These are phyloP conservation scores for Bufo gargarizans DNA, from an alignment of 2,113 vertebrate species.

Conservation along the genomic window DNA sequence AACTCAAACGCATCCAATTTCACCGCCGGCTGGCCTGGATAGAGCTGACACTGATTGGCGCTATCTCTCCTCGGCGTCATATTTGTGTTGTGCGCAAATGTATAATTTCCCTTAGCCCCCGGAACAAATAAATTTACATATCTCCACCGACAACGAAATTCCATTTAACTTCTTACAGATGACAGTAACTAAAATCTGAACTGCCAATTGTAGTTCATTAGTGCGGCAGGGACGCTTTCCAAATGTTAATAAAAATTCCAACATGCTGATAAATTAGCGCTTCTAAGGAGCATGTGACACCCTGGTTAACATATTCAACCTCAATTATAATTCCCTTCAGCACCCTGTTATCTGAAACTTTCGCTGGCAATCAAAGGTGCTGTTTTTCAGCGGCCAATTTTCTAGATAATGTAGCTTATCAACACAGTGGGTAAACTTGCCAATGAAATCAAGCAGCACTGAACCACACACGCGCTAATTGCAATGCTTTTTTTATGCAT, in stretches of 20 bases:
- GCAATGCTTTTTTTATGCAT: constrained; percentile 99
- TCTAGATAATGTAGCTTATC: constrained; percentile 99
- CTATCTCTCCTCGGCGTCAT: constrained; percentile 74
- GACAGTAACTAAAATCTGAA: constrained; percentile 85
- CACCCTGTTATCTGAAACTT: constrained; percentile 98
- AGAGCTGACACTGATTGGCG: constrained; percentile 70
- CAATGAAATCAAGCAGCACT: constrained; percentile 97
- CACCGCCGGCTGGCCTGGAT: constrained; percentile 64
- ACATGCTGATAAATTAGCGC: constrained; percentile 96
- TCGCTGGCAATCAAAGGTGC: constrained; percentile 99
- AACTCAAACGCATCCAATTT: constrained; percentile 53
- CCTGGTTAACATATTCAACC: constrained; percentile 99
- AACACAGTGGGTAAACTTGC: constrained; percentile 97
- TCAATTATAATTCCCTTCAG: constrained; percentile 99
- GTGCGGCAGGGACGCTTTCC: constrained; percentile 82
- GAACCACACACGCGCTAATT: constrained; percentile 97
- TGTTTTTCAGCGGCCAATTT: constrained; percentile 99
- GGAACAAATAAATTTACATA: constrained; percentile 91
- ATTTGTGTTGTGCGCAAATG: constrained; percentile 71
- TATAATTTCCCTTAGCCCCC: constrained; percentile 77
- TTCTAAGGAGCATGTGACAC: constrained; percentile 95
- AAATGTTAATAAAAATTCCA: constrained; percentile 95
- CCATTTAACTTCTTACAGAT: constrained; percentile 85
- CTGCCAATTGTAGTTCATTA: constrained; percentile 87
- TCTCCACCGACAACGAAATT: constrained; percentile 81